A percentile compares a stretch with the other conserved stretches of the same genome.
These are phyloP conservation scores for Mormyrus hasselquistii DNA, from an alignment of 2,797 vertebrate genomes.

Conservation along the genomic window DNA sequence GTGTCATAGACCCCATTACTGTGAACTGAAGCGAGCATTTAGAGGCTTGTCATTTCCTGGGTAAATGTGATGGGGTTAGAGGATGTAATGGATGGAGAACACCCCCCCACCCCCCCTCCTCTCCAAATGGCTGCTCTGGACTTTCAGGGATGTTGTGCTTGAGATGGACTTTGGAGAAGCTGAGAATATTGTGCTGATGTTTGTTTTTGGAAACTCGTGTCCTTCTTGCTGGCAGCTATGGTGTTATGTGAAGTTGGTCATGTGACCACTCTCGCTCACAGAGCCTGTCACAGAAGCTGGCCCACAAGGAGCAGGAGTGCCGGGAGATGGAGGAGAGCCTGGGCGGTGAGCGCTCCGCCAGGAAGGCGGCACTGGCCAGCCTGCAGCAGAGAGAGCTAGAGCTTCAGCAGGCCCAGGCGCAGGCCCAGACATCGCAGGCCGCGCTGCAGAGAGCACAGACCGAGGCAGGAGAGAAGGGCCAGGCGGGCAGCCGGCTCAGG, in stretches of 20 bases:
- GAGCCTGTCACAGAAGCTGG: slow-evolving; percentile 75
- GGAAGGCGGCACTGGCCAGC: slow-evolving; percentile 68
- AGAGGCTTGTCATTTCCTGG: not conserved
- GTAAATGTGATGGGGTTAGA: not conserved
- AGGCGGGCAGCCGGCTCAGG: slow-evolving; percentile 71
- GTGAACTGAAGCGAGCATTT: not conserved
- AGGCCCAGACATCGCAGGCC: slow-evolving; percentile 65
- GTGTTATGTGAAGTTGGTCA: not conserved
- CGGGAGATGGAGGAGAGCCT: slow-evolving; percentile 74
- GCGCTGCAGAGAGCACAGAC: slow-evolving; percentile 69
- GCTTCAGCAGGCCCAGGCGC: slow-evolving; percentile 79
- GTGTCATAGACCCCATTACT: not conserved
- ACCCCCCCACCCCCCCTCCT: no score
- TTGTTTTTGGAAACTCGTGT: not conserved
- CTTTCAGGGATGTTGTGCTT: not conserved
- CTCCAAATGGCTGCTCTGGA: not conserved
- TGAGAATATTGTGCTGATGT: not conserved
- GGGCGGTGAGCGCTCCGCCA: slow-evolving; percentile 65
- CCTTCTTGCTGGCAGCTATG: not conserved
- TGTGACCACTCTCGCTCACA: slow-evolving; percentile 36
- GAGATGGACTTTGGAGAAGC: not conserved
- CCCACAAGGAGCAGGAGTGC: slow-evolving; percentile 72
- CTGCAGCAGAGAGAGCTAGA: slow-evolving; percentile 82
- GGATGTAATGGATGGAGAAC: no score
- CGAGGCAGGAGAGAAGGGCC: slow-evolving; percentile 70